These are phyloP conservation scores for Ibycter americanus DNA, from an alignment of 2,797 vertebrate genomes.

Conservation along the genomic window DNA sequence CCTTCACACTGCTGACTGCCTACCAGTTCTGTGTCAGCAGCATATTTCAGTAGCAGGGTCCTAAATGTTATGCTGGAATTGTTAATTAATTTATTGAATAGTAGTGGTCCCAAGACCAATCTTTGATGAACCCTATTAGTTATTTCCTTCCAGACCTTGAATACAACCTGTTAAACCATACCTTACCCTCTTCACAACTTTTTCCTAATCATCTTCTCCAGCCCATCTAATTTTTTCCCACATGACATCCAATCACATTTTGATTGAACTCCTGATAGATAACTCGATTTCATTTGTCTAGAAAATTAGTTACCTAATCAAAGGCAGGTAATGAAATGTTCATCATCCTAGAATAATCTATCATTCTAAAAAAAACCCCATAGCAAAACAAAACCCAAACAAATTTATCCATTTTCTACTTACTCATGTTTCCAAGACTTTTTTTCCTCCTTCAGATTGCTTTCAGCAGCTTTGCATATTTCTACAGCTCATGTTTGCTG, in stretches of 20 bases:
- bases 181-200: not conserved
- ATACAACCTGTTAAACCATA: not conserved
- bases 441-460: not conserved
- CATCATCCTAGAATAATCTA: not conserved
- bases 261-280: conserved; percentile 1
- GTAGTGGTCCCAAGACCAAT: not conserved
- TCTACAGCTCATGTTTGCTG: not conserved
- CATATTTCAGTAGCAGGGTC: not conserved
- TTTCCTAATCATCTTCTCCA: not conserved
- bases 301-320: conserved; percentile 34
- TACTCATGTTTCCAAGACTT: not conserved
- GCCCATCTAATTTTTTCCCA: not conserved
- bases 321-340: conserved; percentile 15
- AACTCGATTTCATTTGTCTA: not conserved
- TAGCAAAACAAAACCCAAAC: not conserved
- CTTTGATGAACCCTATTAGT: not conserved
- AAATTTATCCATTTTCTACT: not conserved
- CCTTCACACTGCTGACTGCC: not conserved
- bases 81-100: not conserved
- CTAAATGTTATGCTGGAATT: not conserved
- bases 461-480: not conserved
- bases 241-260: not conserved
- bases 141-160: not conserved
- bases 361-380: not conserved
- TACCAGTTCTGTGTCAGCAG: not conserved